phyloP scores from a whole-genome alignment of 2,113 vertebrate species.

The Heteronetta atricapilla region DNA sequence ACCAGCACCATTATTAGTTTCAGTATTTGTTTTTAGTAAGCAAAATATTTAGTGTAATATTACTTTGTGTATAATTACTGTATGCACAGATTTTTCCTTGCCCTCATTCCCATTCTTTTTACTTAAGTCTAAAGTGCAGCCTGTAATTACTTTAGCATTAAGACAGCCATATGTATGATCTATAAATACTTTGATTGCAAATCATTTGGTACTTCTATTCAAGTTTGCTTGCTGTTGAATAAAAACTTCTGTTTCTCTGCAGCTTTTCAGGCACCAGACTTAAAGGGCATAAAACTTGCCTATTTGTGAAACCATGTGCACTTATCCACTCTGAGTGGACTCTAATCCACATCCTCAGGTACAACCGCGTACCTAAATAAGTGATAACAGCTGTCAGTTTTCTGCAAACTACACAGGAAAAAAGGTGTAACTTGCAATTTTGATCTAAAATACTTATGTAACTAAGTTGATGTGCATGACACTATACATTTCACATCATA shows the following conservation, averaged over 20 bases:
- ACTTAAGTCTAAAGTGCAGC: constrained; percentile 31
- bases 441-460: neutral
- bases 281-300: neutral
- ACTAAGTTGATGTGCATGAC: neutral
- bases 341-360: neutral
- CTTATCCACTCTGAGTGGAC: neutral
- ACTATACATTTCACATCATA: neutral
- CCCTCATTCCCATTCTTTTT: constrained; percentile 18
- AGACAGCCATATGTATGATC: neutral
- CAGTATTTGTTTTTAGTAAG: neutral
- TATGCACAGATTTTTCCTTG: constrained; percentile 24
- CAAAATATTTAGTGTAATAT: neutral
- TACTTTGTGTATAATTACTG: constrained; percentile 9
- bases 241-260: neutral
- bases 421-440: neutral
- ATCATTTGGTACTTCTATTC: neutral
- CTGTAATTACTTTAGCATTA: constrained; percentile 24
- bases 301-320: neutral
- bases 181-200: neutral
- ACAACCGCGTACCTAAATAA: neutral
- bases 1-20: neutral
- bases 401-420: neutral
- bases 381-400: neutral
- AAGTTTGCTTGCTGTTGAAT: neutral
- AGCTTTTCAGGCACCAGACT: neutral